Conservation (phyloP, 2,113 vertebrate genomes). For the Bostrychus sinensis region DNA sequence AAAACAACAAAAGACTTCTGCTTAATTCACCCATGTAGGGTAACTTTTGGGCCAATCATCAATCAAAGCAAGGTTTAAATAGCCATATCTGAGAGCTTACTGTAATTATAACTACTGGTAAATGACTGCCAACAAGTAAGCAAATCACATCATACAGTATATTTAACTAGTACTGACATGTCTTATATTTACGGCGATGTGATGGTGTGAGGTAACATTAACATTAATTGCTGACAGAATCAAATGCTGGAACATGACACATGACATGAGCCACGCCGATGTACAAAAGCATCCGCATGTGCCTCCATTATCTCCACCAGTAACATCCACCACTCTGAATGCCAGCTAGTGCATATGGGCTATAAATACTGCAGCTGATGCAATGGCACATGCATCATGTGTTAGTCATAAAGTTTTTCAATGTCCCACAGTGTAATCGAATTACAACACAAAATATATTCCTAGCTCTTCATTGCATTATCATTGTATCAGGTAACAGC, state of each 20-base stretch:
- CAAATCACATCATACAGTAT: constrained; percentile 25
- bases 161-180: constrained; percentile 34
- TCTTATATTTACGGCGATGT: constrained; percentile 30
- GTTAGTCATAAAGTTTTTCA: constrained; percentile 32
- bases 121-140: constrained; percentile 25
- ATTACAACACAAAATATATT: constrained; percentile 42
- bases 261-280: neutral
- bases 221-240: constrained; percentile 37
- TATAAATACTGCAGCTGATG: constrained; percentile 64
- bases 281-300: constrained; percentile 22
- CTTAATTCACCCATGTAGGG: neutral
- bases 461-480: constrained; percentile 28
- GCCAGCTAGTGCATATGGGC: constrained; percentile 35
- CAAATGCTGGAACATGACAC: constrained; percentile 7
- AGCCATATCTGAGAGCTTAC: neutral
- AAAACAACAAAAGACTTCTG: neutral
- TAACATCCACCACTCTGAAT: constrained; percentile 28
- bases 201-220: constrained; percentile 19
- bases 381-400: constrained; percentile 43
- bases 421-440: constrained; percentile 35
- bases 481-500: constrained; percentile 44
- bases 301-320: constrained; percentile 20
- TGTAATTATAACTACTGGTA: constrained; percentile 28
- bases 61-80: neutral
- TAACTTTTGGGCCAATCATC: neutral